phyloP scores from a whole-genome alignment of 2,113 vertebrate species.

The Addax nasomaculatus region DNA sequence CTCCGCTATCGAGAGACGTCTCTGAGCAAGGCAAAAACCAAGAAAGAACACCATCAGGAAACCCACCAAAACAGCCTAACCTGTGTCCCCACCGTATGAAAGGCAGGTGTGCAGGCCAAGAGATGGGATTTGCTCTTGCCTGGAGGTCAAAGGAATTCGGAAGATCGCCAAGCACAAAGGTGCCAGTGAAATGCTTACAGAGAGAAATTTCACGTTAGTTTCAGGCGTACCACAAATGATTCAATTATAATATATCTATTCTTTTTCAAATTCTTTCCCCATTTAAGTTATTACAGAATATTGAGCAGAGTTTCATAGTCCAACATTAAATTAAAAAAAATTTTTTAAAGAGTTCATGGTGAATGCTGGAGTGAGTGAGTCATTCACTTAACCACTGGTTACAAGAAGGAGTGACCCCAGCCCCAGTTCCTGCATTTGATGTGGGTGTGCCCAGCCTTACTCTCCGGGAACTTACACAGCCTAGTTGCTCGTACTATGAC shows the following conservation, averaged over 20 bases:
- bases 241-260: background rate
- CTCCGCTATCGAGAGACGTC: conserved; percentile 19
- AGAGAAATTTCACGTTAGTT: background rate
- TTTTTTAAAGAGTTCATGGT: background rate
- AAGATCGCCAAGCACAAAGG: background rate
- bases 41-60: conserved; percentile 31
- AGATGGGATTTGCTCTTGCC: background rate
- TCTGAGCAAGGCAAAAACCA: conserved; percentile 39
- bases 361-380: background rate
- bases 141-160: background rate
- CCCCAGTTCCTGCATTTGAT: background rate
- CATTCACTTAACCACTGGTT: background rate
- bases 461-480: background rate
- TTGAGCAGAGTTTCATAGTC: background rate
- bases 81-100: background rate
- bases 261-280: background rate
- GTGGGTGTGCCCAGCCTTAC: background rate
- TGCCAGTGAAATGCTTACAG: background rate
- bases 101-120: background rate
- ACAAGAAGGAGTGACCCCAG: background rate
- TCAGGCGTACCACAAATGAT: background rate
- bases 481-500: background rate
- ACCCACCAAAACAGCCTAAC: background rate
- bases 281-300: background rate
- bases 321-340: background rate